Base-by-base conservation (phyloP, 2,113 vertebrate species). In the Ophiodon elongatus region DNA sequence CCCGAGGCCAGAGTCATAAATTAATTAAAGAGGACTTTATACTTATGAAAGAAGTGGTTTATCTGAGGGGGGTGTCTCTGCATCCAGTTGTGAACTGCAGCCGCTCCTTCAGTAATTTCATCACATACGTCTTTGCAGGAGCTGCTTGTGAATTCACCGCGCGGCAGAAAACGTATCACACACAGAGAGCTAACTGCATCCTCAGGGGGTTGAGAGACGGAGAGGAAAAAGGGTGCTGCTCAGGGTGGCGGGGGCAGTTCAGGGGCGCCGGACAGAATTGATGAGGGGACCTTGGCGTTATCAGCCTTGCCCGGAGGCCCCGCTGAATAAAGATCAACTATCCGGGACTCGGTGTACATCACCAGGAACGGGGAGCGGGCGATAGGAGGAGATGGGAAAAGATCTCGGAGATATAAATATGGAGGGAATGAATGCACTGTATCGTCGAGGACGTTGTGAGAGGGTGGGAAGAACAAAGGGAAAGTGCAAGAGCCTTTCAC, bases 291-390 rank as follows among this genome's bases (percentile, higher is more conserved):
- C 88, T 82, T 77, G 85, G 60, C 72, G 76, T 87, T 91, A 90
- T 91, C 91, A 80, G 86, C 67, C 70, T 86, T 56, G 79, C 85
- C 90, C 73, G 69, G 77, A 91, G 79, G 83, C 80, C 23, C 68
- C 19, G 45, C 77, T 88, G 93, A 94, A 94, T 93, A 92, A 93
- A 88, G 84, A 94, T 91, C 73, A 90, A 88, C 86, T 71, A 60
- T 71, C 76, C 64, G 59, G 69, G 84, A 85, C 14, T 80, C 25
- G 0, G 54, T 29, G 91, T 94, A 89, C 92, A 93, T 94, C 91
- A 93, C 67, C 21, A 52, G 66, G 76, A 79, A 65, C 5, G 50
- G 57, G 43, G 73, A 78, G 31, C 57, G 45, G 63, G 69, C 5
- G 37, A 39, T 9, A 43, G 57, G 41, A 56, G 43, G 68, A 81